Conservation (phyloP, 64 coral and sea anemone species). For the Dendrophyllia cribrosa region DNA sequence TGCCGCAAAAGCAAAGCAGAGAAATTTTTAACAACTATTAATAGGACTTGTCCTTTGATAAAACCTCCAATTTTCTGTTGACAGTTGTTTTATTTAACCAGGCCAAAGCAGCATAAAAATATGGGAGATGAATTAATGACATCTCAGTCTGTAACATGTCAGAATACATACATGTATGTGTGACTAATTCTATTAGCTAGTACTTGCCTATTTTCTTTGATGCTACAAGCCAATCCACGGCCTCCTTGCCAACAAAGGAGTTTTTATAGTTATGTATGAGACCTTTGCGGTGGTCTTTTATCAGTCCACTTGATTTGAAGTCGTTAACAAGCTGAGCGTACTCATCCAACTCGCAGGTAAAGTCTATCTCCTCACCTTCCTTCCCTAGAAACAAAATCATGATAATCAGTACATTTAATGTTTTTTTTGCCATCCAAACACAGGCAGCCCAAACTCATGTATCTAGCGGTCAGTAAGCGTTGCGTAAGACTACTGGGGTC, state of each 20-base stretch:
- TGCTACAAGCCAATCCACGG: constrained; percentile 85
- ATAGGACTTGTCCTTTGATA: too few relatives aligned
- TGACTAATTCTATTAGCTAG: too few relatives aligned
- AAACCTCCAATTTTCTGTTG: too few relatives aligned
- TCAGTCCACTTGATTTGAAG: constrained; percentile 88
- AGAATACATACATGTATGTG: too few relatives aligned
- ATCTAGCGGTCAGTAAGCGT: too few relatives aligned
- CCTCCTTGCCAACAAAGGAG: constrained; percentile 88
- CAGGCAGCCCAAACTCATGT: not conserved
- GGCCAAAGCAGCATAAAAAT: too few relatives aligned
- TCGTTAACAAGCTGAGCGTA: constrained; percentile 91
- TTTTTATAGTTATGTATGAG: constrained; percentile 78
- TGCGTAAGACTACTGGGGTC: too few relatives aligned
- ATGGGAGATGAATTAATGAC: too few relatives aligned
- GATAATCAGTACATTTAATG: not conserved
- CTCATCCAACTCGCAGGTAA: constrained; percentile 94
- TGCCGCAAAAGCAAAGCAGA: too few relatives aligned
- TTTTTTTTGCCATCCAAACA: not conserved
- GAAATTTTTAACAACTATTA: too few relatives aligned
- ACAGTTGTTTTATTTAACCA: too few relatives aligned
- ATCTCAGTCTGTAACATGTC: too few relatives aligned
- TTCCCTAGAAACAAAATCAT: constrained; percentile 9
- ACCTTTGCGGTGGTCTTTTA: constrained; percentile 80
- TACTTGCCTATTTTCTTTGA: constrained; percentile 76
- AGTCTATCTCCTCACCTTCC: constrained; percentile 50